These are phyloP conservation scores for Chlorodrepanis virens DNA, from an alignment of 2,113 vertebrate genomes.

Conservation along the genomic window DNA sequence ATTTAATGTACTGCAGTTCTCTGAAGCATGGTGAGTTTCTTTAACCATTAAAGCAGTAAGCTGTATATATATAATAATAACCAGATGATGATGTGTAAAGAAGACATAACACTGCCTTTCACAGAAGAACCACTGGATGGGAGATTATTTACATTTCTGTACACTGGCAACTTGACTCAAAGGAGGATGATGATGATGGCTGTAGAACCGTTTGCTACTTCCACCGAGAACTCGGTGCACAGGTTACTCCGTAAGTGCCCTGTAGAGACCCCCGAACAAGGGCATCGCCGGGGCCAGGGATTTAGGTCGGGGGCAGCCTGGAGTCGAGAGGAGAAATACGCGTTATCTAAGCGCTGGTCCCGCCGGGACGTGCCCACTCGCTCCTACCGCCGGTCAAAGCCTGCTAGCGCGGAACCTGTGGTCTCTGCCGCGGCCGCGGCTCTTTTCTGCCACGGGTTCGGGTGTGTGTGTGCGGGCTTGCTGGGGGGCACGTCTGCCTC, in stretches of 20 bases:
- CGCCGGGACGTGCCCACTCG: neutral
- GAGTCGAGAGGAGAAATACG: neutral
- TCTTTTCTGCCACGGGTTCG: neutral
- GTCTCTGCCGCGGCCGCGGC: neutral
- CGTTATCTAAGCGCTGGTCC: neutral
- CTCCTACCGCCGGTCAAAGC: no score
- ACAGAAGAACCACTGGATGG: neutral
- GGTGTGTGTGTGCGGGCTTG: no score
- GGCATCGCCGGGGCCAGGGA: neutral
- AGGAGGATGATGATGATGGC: neutral
- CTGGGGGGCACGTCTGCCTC: rapidly evolving
- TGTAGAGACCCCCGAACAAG: neutral
- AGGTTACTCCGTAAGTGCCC: neutral
- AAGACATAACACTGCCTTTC: neutral
- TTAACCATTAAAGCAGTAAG: neutral
- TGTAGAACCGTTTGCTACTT: neutral
- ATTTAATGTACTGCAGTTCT: constrained; percentile 2
- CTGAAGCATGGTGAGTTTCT: neutral
- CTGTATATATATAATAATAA: neutral
- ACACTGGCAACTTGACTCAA: neutral
- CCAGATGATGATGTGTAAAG: neutral
- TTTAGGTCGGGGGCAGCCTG: rapidly evolving
- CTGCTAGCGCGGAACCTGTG: neutral
- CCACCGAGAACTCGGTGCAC: neutral
- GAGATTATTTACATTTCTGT: neutral